phyloP scores from a whole-genome alignment of 1,140 invertebrate genomes.

The Olivierus martensii region DNA sequence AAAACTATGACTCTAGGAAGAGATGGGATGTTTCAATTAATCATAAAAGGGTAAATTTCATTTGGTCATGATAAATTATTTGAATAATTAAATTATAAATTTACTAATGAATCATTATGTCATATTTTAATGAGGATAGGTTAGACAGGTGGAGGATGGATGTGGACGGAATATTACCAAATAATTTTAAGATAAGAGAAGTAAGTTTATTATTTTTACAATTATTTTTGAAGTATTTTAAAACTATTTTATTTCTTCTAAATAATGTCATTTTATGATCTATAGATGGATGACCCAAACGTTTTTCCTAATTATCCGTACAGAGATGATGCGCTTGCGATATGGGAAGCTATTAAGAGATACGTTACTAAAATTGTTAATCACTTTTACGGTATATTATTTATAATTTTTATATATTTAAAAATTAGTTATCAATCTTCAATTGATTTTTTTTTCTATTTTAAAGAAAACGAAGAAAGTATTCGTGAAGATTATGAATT shows the following conservation, averaged over 20 bases:
- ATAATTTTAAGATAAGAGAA: constrained; percentile 25
- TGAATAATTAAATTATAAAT: too few species aligned
- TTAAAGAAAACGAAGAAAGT: constrained; percentile 31
- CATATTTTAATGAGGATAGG: constrained; percentile 6
- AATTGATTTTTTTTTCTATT: not conserved
- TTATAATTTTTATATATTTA: not conserved
- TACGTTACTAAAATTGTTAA: constrained; percentile 33
- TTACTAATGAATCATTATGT: too few species aligned
- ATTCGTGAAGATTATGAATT: constrained; percentile 31
- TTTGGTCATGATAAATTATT: not conserved
- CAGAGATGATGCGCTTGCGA: constrained; percentile 34
- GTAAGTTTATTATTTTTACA: constrained; percentile 16
- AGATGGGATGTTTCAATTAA: constrained; percentile 34
- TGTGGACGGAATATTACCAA: constrained; percentile 24
- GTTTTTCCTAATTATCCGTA: constrained; percentile 36
- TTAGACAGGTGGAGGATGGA: constrained; percentile 26
- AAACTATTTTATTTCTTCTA: not conserved
- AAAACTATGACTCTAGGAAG: constrained; percentile 35
- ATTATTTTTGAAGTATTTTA: not conserved
- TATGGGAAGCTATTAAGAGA: constrained; percentile 31
- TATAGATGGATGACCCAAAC: constrained; percentile 26
- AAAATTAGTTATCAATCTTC: not conserved
- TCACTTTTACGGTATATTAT: constrained; percentile 29
- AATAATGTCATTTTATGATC: not conserved
- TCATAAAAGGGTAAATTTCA: constrained; percentile 23